phyloP scores from a whole-genome alignment of 2,113 vertebrate genomes.

The Heterocephalus glaber region DNA sequence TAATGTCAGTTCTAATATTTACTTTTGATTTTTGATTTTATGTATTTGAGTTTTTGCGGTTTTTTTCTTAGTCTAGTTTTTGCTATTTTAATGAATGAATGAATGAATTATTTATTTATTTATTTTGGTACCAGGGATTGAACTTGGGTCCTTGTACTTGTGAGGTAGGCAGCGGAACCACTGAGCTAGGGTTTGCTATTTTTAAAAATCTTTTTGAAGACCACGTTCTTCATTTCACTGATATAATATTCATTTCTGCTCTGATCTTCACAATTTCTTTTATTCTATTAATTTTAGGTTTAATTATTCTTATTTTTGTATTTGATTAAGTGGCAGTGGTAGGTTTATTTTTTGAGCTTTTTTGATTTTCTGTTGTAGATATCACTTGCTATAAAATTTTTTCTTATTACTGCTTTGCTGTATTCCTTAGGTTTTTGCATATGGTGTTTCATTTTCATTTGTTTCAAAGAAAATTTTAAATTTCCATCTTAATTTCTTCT shows the following conservation, averaged over 20 bases:
- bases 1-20: background rate
- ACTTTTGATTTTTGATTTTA: background rate
- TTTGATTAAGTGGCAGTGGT: background rate
- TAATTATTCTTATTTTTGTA: background rate
- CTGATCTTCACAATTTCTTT: no score
- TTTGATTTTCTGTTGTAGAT: background rate
- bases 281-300: no score
- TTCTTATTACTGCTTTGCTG: background rate
- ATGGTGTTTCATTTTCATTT: no score
- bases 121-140: no score
- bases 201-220: background rate
- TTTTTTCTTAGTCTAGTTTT: background rate
- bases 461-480: no score
- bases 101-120: no score
- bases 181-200: no score
- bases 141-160: no score
- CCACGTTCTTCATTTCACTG: background rate
- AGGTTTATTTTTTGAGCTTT: background rate
- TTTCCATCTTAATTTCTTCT: no score
- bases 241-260: no score
- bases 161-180: no score
- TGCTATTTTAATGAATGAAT: no score
- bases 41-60: background rate
- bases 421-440: background rate
- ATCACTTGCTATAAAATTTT: background rate